Base-by-base conservation (phyloP, 2,888 invertebrate species). In the Caenorhabditis sp. region DNA sequence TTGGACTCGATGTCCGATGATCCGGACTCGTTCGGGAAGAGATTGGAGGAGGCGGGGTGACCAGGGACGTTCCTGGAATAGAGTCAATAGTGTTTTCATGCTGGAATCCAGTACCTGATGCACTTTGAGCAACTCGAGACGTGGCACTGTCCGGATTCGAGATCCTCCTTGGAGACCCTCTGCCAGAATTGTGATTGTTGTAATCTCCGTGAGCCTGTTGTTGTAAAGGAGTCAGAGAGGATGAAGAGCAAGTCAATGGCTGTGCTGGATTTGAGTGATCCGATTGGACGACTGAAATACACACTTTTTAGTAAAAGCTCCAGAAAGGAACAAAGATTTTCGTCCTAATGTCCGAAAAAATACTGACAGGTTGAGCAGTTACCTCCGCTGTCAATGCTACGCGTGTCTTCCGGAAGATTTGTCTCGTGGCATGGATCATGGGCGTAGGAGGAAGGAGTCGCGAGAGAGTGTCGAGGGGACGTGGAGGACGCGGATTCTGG, bases 221-320 rank as follows among this genome's bases (percentile, higher is more conserved):
- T 38, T 76, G 70, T 1, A 82, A 70, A 8, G 88, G 88, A 10
- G 85, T 82, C 49, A 88, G 66, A 0, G 88, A 88, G 8, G 87
- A 85, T 12, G 83, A 86, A 12, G 87, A 85, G 16, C 85, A 41
- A 6, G 87, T 87, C 38, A 87, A 58, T 64, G 79, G 82, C n/a
- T 80, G 79, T 31, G 38, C 38, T 38, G 84, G 88, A 59, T 86
- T 88, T 35, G 91, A 91, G 72, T 91, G 91, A 79, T 91, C 91
- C 69, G 90, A 90, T 86, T 91, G 91, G 6, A 91, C 91, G 26
- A 91, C 91, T 91, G 88, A 75, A 91, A 87, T n/a, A 31, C 28
- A 22, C 5, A 19, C 16, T 58, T 1, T 26, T 35, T 24, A 3
- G 24, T 7, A 54, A 26, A 24, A 51, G 16, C 16, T 54, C 68